phyloP scores from a whole-genome alignment of 2,888 invertebrate genomes.

The Plagodis pulveraria region DNA sequence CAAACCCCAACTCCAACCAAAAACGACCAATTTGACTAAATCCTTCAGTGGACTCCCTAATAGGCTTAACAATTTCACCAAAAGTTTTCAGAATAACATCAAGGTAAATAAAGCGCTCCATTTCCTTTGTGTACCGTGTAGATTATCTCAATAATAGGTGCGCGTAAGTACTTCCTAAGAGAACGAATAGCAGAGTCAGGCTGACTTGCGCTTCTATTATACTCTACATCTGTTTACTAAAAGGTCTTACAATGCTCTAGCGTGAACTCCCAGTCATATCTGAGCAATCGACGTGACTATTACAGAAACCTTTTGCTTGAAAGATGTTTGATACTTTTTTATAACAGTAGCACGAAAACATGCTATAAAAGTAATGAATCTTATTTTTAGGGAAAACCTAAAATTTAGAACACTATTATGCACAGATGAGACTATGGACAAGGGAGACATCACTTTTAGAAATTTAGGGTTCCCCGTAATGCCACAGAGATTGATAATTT shows the following conservation, averaged over 20 bases:
- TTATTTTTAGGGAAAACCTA: too few species aligned
- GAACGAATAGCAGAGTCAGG: constrained; percentile 39
- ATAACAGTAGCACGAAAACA: too few species aligned
- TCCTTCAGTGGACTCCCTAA: constrained; percentile 14
- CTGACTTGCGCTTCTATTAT: constrained; percentile 54
- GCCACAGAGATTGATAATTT: too few species aligned
- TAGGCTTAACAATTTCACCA: constrained; percentile 16
- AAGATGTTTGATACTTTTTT: too few species aligned
- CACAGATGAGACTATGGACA: too few species aligned
- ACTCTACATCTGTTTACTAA: constrained; percentile 51
- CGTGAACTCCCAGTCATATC: constrained; percentile 5
- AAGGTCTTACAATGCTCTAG: constrained; percentile 51
- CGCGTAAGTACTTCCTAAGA: constrained; percentile 39
- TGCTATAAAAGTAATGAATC: too few species aligned
- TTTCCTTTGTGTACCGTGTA: constrained; percentile 33
- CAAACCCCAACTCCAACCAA: not conserved
- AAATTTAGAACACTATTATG: too few species aligned
- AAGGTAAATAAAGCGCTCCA: constrained; percentile 39
- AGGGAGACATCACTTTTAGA: too few species aligned
- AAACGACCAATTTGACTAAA: constrained; percentile 10
- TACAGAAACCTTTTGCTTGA: too few species aligned
- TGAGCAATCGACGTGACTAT: not conserved
- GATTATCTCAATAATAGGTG: constrained; percentile 45
- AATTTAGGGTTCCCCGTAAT: too few species aligned
- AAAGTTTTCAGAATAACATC: constrained; percentile 22